Base-by-base conservation (phyloP, 92 coral and sea anemone genomes). In the Galaxea fascicularis region DNA sequence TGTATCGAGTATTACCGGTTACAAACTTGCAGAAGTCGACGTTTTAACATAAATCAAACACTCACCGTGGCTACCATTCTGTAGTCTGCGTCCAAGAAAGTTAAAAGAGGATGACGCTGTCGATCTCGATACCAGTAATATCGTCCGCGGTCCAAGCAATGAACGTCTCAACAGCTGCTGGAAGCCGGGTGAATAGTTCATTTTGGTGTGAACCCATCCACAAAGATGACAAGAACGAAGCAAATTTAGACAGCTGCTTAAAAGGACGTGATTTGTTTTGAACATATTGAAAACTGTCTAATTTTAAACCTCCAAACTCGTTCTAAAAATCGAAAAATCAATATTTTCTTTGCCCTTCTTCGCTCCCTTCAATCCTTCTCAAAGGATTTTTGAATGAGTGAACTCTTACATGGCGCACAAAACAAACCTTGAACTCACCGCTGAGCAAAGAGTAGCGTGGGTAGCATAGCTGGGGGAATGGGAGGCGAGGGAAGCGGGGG, bases 21-120 rank as follows among this genome's bases (percentile, higher is more conserved):
- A 49, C 41, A 35, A 35, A 35, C 13, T 9, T 0, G 54, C 62
- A 1, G 8, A 15, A 56, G n/a, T 17, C n/a, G 9, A 53, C 15
- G 18, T 54, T 53, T 4, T 14, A 14, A 18, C 4, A 18, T 62
- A 10, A 62, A 24, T 22, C 4, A 62, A 6, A 2, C 21, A 65
- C 84, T 79, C 35, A 79, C 84, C n/a, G n/a, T n/a, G n/a, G n/a
- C n/a, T n/a, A n/a, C n/a, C 84, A 49, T 79, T 79, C 18, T 30
- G 84, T 54, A 66, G 52, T 47, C 30, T 79, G 10, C 31, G 25
- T 26, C 41, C 75, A 39, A 18, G 29, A 41, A 46, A 17, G 44
- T 17, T 44, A 64, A 78, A 45, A 63, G 82, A 45, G 45, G 83
- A 27, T 25, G 46, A 78, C 11, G 47, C 12, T 18, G 58, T 3